Conservation (phyloP, 2,113 vertebrate genomes). For the Poecilia latipinna region DNA sequence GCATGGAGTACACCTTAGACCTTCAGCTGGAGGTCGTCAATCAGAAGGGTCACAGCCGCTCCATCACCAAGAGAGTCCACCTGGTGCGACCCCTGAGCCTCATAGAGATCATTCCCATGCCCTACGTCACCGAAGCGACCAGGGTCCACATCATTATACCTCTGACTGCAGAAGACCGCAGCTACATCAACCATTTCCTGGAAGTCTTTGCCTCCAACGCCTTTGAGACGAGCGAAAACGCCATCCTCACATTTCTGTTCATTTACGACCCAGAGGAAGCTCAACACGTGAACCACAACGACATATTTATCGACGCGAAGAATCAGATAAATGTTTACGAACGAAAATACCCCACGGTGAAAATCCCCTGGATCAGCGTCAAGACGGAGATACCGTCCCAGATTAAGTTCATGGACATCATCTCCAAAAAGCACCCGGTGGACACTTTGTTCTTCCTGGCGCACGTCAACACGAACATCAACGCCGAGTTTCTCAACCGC, state of each 20-base stretch:
- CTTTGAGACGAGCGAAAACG: constrained; percentile 88
- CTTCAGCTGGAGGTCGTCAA: constrained; percentile 89
- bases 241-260: constrained; percentile 90
- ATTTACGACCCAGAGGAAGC: constrained; percentile 94
- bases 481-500: constrained; percentile 91
- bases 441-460: constrained; percentile 95
- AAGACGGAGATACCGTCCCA: constrained; percentile 90
- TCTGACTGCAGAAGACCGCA: constrained; percentile 81
- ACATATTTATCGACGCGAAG: constrained; percentile 90
- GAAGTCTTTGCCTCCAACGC: constrained; percentile 83
- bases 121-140: constrained; percentile 94
- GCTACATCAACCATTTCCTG: constrained; percentile 82
- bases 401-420: constrained; percentile 94
- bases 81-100: constrained; percentile 91
- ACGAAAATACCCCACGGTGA: constrained; percentile 84
- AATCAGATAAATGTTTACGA: constrained; percentile 86
- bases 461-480: constrained; percentile 84
- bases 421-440: constrained; percentile 95
- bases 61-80: constrained; percentile 88
- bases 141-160: constrained; percentile 93
- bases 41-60: constrained; percentile 88
- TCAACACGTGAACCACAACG: constrained; percentile 89
- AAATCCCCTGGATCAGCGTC: constrained; percentile 96
- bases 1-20: constrained; percentile 97
- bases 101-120: constrained; percentile 97